phyloP scores from a whole-genome alignment of 2,797 vertebrate genomes.

The Mormyrops boulengeri region DNA sequence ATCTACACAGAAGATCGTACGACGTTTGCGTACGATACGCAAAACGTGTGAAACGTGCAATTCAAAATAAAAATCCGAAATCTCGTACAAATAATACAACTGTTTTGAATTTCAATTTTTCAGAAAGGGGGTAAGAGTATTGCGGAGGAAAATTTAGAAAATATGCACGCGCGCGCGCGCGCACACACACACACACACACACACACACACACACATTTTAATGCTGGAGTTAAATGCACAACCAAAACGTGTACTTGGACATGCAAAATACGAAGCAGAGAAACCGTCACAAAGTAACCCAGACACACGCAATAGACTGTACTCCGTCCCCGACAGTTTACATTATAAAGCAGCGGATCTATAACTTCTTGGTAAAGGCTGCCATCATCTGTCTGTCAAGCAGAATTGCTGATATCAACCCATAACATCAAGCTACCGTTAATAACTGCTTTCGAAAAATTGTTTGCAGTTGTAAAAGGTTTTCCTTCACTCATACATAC shows the following conservation, averaged over 20 bases:
- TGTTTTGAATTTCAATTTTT: constrained; percentile 43
- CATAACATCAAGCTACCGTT: not conserved
- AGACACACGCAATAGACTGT: constrained; percentile 82
- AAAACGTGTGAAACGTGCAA: not conserved
- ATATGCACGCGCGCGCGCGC: not conserved
- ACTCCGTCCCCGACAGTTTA: constrained; percentile 29
- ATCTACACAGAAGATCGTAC: constrained; percentile 18
- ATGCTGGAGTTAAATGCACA: not conserved
- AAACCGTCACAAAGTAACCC: constrained; percentile 82
- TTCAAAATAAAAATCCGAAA: constrained; percentile 39
- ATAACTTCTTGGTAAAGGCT: constrained; percentile 89
- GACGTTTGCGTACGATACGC: constrained; percentile 13
- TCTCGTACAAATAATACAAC: constrained; percentile 65
- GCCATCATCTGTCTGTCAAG: constrained; percentile 90
- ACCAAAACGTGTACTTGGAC: not conserved
- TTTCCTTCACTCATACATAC: not conserved
- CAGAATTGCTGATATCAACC: constrained; percentile 65
- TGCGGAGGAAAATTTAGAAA: not conserved
- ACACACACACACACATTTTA: not conserved
- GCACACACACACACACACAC: not conserved
- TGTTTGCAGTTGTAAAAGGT: not conserved
- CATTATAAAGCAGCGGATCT: constrained; percentile 83
- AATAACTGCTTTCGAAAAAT: not conserved
- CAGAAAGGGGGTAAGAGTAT: constrained; percentile 60
- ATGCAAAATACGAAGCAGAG: not conserved